Percentiles rank a stretch among this genome's conserved stretches.
Conservation (phyloP, 2,888 invertebrate species). For the Mythimna albipuncta region DNA sequence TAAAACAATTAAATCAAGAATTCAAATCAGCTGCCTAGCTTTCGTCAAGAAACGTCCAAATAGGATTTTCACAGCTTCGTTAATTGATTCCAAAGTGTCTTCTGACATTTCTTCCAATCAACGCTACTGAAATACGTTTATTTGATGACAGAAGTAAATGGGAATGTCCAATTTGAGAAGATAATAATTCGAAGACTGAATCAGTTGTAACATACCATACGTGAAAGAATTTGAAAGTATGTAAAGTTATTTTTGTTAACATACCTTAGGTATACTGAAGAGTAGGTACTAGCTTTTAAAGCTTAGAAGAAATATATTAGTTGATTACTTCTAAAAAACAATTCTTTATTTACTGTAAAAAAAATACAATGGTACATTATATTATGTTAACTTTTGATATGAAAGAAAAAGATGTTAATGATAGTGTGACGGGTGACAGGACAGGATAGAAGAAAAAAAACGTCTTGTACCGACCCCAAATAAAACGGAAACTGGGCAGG, state of each 20-base stretch:
- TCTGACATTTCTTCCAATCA: slow-evolving; percentile 40
- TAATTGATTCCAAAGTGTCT: slow-evolving; percentile 34
- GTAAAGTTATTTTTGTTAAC: slow-evolving; percentile 12
- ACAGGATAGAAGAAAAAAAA: too few species aligned
- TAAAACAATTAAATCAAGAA: slow-evolving; percentile 27
- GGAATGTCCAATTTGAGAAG: slow-evolving; percentile 41
- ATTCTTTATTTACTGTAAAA: not conserved
- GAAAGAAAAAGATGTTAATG: too few species aligned
- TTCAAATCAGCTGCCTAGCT: slow-evolving; percentile 11
- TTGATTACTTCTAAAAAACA: not conserved
- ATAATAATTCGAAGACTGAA: slow-evolving; percentile 31
- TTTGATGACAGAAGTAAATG: slow-evolving; percentile 54
- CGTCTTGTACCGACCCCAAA: too few species aligned
- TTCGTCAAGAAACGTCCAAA: slow-evolving; percentile 17
- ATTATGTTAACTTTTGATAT: too few species aligned
- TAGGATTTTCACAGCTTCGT: slow-evolving; percentile 37
- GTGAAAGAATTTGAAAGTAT: slow-evolving; percentile 51
- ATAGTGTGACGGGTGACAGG: too few species aligned
- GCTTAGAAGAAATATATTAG: not conserved
- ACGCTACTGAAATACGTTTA: slow-evolving; percentile 38
- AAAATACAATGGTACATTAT: not conserved
- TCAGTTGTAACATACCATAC: slow-evolving; percentile 45
- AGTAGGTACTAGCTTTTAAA: not conserved
- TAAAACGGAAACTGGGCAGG: too few species aligned
- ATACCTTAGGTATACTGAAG: not conserved